Evolutionary conservation across 2,888 invertebrate species (phyloP), one percentile per base, ranked within the genome.

Genomic region (Tinea semifulvella): DNA sequence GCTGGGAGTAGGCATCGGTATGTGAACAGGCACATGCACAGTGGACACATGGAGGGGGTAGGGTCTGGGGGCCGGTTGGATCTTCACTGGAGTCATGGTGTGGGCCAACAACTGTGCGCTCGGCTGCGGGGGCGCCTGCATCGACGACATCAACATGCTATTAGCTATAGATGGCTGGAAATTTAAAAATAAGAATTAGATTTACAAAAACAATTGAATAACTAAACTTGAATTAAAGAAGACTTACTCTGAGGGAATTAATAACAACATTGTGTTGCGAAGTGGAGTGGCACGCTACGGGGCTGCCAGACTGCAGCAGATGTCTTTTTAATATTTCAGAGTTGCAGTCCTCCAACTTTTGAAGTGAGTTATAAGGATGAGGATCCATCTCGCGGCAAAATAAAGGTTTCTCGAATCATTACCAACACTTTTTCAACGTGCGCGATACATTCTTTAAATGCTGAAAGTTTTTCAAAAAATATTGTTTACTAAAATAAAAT

Each of bases 281-380:
- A 55, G 60, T 64, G 53, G 60, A 70, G 53, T 67, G 68, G 70
- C 57, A 65, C 67, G 44, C 58, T 60, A 52, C 56, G 61, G 50
- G 11, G 6, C 3, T 17, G 8, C 14, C 36, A 31, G 76, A 67
- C 63, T 77, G 79, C 56, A 80, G 62, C 61, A 80, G 68, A 69
- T 77, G 73, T 65, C 77, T 80, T 74, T 79, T 79, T 60, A 80
- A 71, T 61, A 80, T 79, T 68, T 79, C 80, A 48, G 73, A 68
- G 68, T 74, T 79, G 49, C 74, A 66, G 52, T 71, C 77, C 54
- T 76, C 76, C 75, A 77, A 80, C 70, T 80, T 80, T 79, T 73
- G 76, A 77, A 79, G 73, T 76, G 68, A 60, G 70, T 74, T 79
- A 74, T 65, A 69, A 53, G 72, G 71, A 64, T 69, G 71, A 68